Base-by-base conservation (phyloP, 1,140 invertebrate species). In the Cyphomyrmex costatus region DNA sequence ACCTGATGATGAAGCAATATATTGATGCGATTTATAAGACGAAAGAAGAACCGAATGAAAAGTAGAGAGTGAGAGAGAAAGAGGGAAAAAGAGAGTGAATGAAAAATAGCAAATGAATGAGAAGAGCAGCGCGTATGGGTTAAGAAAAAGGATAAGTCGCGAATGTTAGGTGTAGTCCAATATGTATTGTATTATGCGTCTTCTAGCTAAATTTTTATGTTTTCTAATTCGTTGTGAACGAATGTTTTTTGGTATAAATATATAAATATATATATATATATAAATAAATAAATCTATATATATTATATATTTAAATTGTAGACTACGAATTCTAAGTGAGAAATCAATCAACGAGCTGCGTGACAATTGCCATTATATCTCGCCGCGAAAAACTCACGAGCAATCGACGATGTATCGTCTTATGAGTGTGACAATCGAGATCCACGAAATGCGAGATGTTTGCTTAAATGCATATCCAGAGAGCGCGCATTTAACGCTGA, bases 1-100 rank as follows among this genome's bases (percentile, higher is more conserved):
- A 93, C 93, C 93, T 93, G 93, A 93, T 90, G 87, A 93, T 87
- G 87, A 93, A 93, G 93, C 92, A 93, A 93, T 92, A 92, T 90
- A 90, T 90, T 56, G 89, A 90, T 89, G 92, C 89, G 87, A 92
- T 92, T 91, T 90, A 82, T 89, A 73, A 79, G 49, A 83, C 68
- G 66, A 53, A 33, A 33, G 66, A 46, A 24, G 65, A 77, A 10
- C 24, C 3, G 53, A 86, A 33, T 12, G 30, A 86, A 49, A 16
- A 60, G 16, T 27, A 24, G 24, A 56, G n/a, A 51, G 14, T 5
- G 60, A 68, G 30, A 85, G 61, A 3, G 12, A 24, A 51, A 4
- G 12, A 53, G 36, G 7, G 24, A 30, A 36, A 74, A 78, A 4
- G 7, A 66, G 56, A 10, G 14, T 6, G 16, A n/a, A 12, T 49